Conservation (phyloP, 2,888 invertebrate genomes). For the Teleogryllus oceanicus region DNA sequence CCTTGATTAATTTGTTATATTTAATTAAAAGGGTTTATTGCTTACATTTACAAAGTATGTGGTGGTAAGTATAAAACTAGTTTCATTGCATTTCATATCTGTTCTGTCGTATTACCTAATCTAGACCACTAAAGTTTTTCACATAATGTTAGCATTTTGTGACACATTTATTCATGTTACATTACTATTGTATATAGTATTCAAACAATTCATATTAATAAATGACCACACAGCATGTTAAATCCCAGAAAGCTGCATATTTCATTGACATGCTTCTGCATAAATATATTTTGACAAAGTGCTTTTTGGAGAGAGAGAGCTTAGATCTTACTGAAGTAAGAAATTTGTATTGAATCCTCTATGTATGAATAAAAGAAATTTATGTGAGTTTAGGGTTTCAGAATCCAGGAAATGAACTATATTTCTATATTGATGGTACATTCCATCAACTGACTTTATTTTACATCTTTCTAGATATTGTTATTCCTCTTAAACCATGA, state of each 20-base stretch:
- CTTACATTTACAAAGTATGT: too few relatives aligned
- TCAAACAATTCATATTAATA: not conserved
- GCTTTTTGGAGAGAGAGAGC: not conserved
- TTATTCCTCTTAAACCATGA: not conserved
- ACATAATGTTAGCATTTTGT: not conserved
- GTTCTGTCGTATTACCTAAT: not conserved
- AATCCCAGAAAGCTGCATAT: not conserved
- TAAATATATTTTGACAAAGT: conserved; percentile 1
- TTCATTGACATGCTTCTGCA: not conserved
- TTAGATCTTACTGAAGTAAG: not conserved
- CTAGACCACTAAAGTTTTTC: not conserved
- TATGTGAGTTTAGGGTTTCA: not conserved
- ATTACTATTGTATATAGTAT: not conserved
- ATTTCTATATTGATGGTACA: not conserved
- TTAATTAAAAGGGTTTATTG: too few relatives aligned
- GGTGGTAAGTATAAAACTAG: too few relatives aligned
- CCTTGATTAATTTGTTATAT: too few relatives aligned
- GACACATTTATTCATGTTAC: not conserved
- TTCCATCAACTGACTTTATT: not conserved
- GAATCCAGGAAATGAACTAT: not conserved
- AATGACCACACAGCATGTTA: not conserved
- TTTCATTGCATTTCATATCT: too few relatives aligned
- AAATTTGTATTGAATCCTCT: not conserved
- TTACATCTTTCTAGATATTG: conserved; percentile 12
- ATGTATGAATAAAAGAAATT: not conserved